A percentile compares a stretch with the other conserved stretches of the same genome.
phyloP scores from a whole-genome alignment of 2,888 invertebrate genomes.

The Ernsta delagoae region DNA sequence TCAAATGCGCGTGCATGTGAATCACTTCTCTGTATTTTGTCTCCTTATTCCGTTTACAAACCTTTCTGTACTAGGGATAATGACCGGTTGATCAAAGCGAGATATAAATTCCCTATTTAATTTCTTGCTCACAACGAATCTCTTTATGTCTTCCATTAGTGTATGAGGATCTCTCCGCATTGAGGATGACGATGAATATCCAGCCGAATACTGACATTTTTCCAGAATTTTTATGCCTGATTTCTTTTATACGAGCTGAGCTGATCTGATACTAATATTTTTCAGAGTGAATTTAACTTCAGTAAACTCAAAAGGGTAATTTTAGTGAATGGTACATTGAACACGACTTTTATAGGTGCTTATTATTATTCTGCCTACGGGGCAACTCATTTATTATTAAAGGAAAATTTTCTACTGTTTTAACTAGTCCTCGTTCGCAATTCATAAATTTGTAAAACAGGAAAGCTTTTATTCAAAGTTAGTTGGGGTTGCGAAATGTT shows the following conservation, averaged over 20 bases:
- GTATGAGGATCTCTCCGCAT: constrained; percentile 18
- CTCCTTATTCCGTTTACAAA: no score
- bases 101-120: constrained; percentile 1
- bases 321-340: constrained; percentile 14
- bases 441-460: constrained; percentile 13
- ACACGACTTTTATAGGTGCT: constrained; percentile 9
- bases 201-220: constrained; percentile 13
- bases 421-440: constrained; percentile 6
- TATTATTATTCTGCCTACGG: constrained; percentile 9
- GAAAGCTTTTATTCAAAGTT: constrained; percentile 23
- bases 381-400: constrained; percentile 11
- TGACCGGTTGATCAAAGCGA: not conserved
- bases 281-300: constrained; percentile 12
- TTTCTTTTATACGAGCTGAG: constrained; percentile 19
- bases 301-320: constrained; percentile 17
- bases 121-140: constrained; percentile 14
- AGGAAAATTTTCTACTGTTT: constrained; percentile 13
- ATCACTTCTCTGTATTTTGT: no score
- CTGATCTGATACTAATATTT: constrained; percentile 9
- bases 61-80: not conserved
- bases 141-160: constrained; percentile 27
- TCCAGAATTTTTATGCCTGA: constrained; percentile 6
- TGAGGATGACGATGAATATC: not conserved
- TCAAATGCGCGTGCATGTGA: no score
- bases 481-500: not conserved